phyloP scores from a whole-genome alignment of 2,888 invertebrate species.

The Schizaphis graminum region DNA sequence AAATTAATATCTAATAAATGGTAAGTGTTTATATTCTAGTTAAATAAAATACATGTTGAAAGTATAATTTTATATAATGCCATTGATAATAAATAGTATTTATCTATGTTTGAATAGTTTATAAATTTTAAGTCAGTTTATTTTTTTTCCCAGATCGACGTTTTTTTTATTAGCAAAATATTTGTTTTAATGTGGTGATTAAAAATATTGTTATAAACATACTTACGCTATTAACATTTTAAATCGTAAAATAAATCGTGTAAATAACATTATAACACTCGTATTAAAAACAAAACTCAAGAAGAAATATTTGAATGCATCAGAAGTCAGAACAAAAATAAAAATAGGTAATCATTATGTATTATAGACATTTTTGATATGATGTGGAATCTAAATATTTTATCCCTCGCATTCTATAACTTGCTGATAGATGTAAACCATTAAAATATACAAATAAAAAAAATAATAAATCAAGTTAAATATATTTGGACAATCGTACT shows the following conservation, averaged over 20 bases:
- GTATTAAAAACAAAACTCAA: neutral
- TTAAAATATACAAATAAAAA: neutral
- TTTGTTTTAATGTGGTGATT: neutral
- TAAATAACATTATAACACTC: neutral
- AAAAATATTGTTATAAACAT: neutral
- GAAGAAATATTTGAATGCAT: neutral
- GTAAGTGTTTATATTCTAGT: neutral
- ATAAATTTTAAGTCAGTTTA: neutral
- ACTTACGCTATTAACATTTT: neutral
- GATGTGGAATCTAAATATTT: neutral
- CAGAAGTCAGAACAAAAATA: neutral
- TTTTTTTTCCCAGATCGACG: neutral
- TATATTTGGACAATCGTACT: slow-evolving; percentile 13
- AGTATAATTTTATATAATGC: neutral
- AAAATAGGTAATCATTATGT: neutral
- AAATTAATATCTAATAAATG: neutral
- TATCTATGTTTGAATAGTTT: neutral
- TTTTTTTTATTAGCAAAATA: neutral
- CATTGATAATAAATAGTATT: too few species aligned
- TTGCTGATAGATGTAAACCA: neutral
- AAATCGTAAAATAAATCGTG: neutral
- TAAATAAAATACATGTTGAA: neutral
- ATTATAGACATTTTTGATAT: neutral
- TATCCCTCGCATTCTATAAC: neutral
- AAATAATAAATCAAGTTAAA: neutral